Evolutionary conservation across 2,113 vertebrate species (phyloP).

Genomic region (Myotis brandtii): DNA sequence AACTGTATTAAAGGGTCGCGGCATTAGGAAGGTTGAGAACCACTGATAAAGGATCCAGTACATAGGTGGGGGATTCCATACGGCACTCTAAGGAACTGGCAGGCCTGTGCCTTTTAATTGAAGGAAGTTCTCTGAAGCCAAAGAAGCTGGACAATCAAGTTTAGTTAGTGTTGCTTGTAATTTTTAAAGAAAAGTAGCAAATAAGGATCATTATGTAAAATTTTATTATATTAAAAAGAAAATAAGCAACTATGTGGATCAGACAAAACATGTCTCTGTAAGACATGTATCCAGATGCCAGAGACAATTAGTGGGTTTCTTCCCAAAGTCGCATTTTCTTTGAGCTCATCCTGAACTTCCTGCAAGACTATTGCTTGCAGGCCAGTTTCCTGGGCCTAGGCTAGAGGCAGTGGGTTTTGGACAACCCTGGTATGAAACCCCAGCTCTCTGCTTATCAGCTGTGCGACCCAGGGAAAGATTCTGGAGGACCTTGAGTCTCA

Average conservation of each 20-base stretch:
- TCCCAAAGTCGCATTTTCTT: background rate
- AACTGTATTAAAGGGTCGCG: no score
- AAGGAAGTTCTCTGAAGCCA: background rate
- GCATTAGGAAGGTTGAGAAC: no score
- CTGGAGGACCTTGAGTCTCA: background rate
- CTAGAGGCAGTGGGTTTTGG: background rate
- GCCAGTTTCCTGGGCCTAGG: background rate
- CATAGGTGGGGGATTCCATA: no score
- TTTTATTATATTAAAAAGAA: conserved; percentile 2
- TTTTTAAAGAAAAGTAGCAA: conserved; percentile 11
- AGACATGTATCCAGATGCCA: background rate
- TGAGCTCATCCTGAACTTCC: background rate
- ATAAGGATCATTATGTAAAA: background rate
- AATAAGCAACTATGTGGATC: background rate
- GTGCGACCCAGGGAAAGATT: background rate
- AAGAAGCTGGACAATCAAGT: background rate
- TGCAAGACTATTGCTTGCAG: background rate
- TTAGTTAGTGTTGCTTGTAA: background rate
- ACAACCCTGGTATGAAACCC: background rate
- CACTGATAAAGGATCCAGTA: background rate
- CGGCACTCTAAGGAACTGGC: background rate
- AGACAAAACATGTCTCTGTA: background rate
- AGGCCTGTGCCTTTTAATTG: background rate
- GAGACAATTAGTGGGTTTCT: background rate
- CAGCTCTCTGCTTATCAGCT: background rate